Percentiles rank a stretch among this genome's conserved stretches.
phyloP scores from a whole-genome alignment of 2,888 invertebrate genomes.

The Apamea crenata region DNA sequence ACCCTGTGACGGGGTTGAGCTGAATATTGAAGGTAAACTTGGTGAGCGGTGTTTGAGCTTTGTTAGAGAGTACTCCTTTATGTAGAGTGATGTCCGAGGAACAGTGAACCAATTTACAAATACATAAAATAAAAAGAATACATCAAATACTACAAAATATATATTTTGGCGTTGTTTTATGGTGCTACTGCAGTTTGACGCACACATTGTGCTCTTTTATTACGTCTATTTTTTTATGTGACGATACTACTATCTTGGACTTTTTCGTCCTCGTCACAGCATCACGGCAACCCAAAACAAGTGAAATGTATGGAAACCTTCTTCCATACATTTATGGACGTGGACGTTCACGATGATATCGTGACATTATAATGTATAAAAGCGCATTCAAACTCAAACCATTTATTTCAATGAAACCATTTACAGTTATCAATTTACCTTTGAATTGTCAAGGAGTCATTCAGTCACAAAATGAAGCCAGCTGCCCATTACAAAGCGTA shows the following conservation, averaged over 20 bases:
- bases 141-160: too few species aligned
- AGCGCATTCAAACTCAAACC: background rate
- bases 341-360: background rate
- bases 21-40: slow-evolving; percentile 38
- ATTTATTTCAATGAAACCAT: too few species aligned
- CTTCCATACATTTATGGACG: background rate
- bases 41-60: background rate
- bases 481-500: too few species aligned
- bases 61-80: background rate
- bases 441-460: too few species aligned
- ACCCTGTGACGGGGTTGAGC: slow-evolving; percentile 9
- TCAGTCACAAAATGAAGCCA: too few species aligned
- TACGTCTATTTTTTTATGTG: background rate
- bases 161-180: background rate
- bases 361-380: background rate
- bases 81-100: background rate
- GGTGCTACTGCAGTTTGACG: background rate
- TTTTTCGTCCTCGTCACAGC: background rate
- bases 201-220: background rate
- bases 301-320: background rate
- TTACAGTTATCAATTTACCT: too few species aligned
- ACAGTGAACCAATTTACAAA: background rate
- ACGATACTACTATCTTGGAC: background rate
- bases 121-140: too few species aligned
- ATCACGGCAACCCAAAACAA: background rate